Percentiles rank a stretch among this genome's conserved stretches.
phyloP scores from a whole-genome alignment of 2,113 vertebrate species.

The Bettongia penicillata region DNA sequence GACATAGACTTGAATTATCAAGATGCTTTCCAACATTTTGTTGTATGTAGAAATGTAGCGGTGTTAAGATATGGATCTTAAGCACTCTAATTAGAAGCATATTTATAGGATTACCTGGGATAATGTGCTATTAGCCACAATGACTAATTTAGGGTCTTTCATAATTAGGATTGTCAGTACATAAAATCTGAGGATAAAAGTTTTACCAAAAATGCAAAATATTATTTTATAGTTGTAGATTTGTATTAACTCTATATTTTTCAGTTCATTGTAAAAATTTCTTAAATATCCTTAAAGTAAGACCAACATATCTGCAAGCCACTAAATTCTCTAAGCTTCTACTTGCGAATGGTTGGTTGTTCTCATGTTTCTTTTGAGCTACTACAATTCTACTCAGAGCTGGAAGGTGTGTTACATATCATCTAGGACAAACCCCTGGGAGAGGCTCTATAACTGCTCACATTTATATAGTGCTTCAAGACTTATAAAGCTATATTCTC shows the following conservation, averaged over 20 bases:
- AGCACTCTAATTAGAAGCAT: neutral
- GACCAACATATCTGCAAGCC: neutral
- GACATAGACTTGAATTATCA: too few relatives aligned
- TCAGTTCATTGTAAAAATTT: neutral
- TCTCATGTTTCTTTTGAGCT: too few relatives aligned
- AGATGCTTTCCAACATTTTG: neutral
- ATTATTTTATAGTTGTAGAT: neutral
- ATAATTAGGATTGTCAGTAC: neutral
- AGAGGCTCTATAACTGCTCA: neutral
- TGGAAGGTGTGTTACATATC: neutral
- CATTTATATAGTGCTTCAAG: neutral
- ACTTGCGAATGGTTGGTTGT: too few relatives aligned
- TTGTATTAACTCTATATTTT: conserved; percentile 1
- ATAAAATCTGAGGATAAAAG: neutral
- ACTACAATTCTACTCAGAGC: too few relatives aligned
- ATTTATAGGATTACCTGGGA: neutral
- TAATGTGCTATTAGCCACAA: neutral
- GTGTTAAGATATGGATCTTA: neutral
- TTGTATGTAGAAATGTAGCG: too few relatives aligned
- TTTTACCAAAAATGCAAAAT: neutral
- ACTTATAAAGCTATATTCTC: neutral
- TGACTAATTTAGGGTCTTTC: neutral
- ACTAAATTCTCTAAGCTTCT: too few relatives aligned
- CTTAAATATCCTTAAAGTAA: neutral
- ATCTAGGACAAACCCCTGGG: neutral